Conservation (phyloP, 2,797 vertebrate species). For the Bryconaethiops microstoma region DNA sequence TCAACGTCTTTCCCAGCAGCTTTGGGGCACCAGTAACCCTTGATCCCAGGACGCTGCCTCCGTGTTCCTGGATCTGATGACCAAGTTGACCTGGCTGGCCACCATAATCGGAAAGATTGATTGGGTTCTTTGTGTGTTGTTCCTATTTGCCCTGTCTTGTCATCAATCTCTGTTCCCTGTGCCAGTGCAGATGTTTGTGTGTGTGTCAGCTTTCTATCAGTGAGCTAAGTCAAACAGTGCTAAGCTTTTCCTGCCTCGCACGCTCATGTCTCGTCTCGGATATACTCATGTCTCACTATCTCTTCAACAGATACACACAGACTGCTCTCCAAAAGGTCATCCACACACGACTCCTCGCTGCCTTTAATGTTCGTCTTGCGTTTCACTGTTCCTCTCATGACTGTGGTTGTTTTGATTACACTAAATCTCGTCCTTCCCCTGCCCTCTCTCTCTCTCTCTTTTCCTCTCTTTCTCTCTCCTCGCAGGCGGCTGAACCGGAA, state of each 20-base stretch:
- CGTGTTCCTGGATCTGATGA: slow-evolving; percentile 38
- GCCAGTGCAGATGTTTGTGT: slow-evolving; percentile 41
- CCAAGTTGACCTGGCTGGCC: slow-evolving; percentile 38
- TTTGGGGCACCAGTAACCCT: slow-evolving; percentile 51
- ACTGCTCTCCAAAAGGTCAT: slow-evolving; percentile 31
- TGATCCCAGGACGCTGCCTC: slow-evolving; percentile 52
- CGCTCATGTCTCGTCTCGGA: slow-evolving; percentile 31
- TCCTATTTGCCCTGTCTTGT: slow-evolving; percentile 56
- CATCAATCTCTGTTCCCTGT: slow-evolving; percentile 60
- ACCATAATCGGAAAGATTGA: slow-evolving; percentile 55
- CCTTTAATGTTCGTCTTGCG: slow-evolving; percentile 39
- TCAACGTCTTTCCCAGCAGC: slow-evolving; percentile 48
- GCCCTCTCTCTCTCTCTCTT: slow-evolving; percentile 30
- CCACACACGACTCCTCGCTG: slow-evolving; percentile 24
- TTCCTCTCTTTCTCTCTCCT: slow-evolving; percentile 37
- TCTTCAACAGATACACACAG: slow-evolving; percentile 46
- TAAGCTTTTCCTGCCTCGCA: slow-evolving; percentile 43
- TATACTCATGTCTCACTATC: slow-evolving; percentile 39
- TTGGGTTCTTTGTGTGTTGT: slow-evolving; percentile 39
- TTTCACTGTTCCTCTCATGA: slow-evolving; percentile 33
- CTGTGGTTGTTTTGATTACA: slow-evolving; percentile 45
- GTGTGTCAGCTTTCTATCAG: slow-evolving; percentile 34
- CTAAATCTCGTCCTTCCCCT: slow-evolving; percentile 47
- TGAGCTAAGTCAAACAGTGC: slow-evolving; percentile 45
- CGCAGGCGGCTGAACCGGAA: slow-evolving; percentile 96